Evolutionary conservation across 2,113 vertebrate genomes (phyloP).

Genomic region (Trematomus loennbergii): DNA sequence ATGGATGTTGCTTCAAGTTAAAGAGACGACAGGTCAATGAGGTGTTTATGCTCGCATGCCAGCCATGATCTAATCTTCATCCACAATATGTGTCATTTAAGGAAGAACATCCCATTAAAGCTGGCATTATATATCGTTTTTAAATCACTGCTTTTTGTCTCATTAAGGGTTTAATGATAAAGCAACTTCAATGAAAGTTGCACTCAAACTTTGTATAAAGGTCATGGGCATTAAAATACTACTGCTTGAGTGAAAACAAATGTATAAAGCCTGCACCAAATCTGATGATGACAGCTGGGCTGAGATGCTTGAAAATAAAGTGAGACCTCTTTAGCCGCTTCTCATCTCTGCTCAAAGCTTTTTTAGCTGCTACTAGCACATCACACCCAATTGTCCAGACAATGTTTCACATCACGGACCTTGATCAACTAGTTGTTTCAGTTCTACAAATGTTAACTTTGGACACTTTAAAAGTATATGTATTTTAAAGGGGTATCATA

Average conservation of each 20-base stretch:
- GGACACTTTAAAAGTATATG: not conserved
- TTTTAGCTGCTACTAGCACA: not conserved
- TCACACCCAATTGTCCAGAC: too few species aligned
- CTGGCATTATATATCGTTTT: slow-evolving; percentile 1
- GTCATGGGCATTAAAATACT: not conserved
- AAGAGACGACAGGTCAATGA: not conserved
- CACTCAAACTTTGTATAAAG: too few species aligned
- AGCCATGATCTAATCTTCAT: slow-evolving; percentile 26
- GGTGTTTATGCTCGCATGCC: slow-evolving; percentile 11
- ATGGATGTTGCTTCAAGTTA: not conserved
- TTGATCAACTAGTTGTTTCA: not conserved
- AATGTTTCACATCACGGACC: not conserved
- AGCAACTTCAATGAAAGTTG: too few species aligned
- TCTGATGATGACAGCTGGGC: not conserved
- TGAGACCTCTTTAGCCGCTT: not conserved
- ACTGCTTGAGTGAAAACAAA: too few species aligned
- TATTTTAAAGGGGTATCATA: not conserved
- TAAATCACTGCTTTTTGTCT: slow-evolving; percentile 17
- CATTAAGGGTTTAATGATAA: not conserved
- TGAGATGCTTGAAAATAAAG: not conserved
- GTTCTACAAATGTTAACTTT: not conserved
- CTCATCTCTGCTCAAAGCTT: not conserved
- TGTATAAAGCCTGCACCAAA: not conserved
- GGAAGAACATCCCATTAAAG: slow-evolving; percentile 35
- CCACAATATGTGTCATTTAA: slow-evolving; percentile 26